Base-by-base conservation (phyloP, 1,140 invertebrate species). In the Drosophila chauvacae region DNA sequence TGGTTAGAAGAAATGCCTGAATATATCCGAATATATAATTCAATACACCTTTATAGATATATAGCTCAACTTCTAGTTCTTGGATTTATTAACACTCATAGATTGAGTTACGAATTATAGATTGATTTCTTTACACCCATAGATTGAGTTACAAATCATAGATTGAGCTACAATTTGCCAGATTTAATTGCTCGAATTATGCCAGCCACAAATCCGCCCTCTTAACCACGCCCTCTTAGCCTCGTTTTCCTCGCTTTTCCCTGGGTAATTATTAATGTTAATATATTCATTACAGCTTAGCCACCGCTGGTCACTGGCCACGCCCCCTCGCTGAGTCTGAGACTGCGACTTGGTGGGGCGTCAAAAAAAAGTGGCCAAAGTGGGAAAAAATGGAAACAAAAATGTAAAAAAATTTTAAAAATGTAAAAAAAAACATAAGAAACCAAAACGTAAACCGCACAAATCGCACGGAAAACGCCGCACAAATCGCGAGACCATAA, bases 221-320 rank as follows among this genome's bases (percentile, higher is more conserved):
- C 57, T 64, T 7, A 26, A n/a, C 2, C 50, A 62, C 50, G 48
- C 59, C 50, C n/a, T 11, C 18, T 26, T 61, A 6, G 26, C 35
- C 10, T 26, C 26, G 9, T 57, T 30, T 60, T 11, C 35, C 13
- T 2, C 16, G 23, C 14, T 45, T 41, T 41, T 16, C 20, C 23
- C 47, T 61, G 51, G 51, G 56, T 75, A 79, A 81, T 91, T 91
- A 91, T 91, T 63, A 79, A 91, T 91, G 87, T 77, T 91, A 91
- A 91, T 91, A 63, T 88, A 85, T 91, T 87, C 87, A 91, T 87
- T 91, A 83, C 79, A 58, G 90, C 64, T 73, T 72, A n/a, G 41
- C 33, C 9, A 13, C 48, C 41, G 26, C 39, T 70, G 56, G 35
- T 64, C 75, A 73, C 26, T 50, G 48, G 53, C 16, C 30, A 66